phyloP scores from a whole-genome alignment of 2,797 vertebrate species.

The Trichosurus vulpecula region DNA sequence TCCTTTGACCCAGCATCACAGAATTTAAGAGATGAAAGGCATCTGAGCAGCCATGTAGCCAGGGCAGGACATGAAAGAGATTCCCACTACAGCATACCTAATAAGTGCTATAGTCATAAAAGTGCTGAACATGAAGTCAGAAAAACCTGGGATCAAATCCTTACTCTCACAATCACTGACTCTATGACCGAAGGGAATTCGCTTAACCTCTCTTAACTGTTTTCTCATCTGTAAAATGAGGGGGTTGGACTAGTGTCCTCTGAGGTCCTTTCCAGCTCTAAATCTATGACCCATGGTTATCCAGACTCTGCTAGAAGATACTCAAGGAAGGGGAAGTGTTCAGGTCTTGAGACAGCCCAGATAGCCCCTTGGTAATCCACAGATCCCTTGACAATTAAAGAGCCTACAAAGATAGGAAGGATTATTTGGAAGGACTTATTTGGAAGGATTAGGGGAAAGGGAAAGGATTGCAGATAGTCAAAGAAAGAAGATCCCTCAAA shows the following conservation, averaged over 20 bases:
- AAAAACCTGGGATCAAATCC: background rate
- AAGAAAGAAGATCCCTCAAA: constrained; percentile 2
- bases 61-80: background rate
- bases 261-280: background rate
- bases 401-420: background rate
- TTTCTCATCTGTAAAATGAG: background rate
- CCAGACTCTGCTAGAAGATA: background rate
- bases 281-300: background rate
- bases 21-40: background rate
- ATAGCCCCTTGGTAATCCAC: background rate
- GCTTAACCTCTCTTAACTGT: background rate
- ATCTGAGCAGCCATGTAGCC: background rate
- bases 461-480: background rate
- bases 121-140: background rate
- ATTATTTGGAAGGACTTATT: no score
- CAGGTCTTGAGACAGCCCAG: background rate
- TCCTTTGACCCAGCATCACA: background rate
- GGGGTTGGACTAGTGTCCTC: background rate
- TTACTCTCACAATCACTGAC: background rate
- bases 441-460: background rate
- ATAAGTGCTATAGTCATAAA: background rate
- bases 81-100: background rate
- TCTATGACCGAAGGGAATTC: background rate
- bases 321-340: background rate
- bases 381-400: background rate